phyloP scores from a whole-genome alignment of 2,797 vertebrate genomes.

The Rachycentron canadum region DNA sequence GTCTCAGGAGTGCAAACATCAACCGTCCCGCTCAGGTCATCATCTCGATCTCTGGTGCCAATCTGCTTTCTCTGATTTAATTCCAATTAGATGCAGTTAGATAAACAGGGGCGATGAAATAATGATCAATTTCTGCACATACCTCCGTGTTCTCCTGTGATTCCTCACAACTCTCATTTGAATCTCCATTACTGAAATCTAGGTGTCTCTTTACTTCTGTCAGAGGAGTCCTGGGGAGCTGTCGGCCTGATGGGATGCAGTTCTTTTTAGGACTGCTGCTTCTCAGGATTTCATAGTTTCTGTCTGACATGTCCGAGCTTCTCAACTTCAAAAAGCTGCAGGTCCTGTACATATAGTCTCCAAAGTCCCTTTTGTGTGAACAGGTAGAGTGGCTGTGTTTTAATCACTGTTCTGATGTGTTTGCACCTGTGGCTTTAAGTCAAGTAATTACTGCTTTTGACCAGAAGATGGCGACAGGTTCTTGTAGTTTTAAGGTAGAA shows the following conservation, averaged over 20 bases:
- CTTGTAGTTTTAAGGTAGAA: not conserved
- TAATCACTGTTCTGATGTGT: conserved; percentile 17
- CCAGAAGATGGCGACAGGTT: conserved; percentile 68
- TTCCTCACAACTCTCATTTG: not conserved
- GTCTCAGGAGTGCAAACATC: not conserved
- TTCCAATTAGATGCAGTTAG: too few species aligned
- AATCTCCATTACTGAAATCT: not conserved
- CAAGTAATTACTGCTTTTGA: not conserved
- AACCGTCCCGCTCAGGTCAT: not conserved
- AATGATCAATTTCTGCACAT: not conserved
- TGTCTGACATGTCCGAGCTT: conserved; percentile 31
- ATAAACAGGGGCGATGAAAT: not conserved
- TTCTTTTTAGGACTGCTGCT: not conserved
- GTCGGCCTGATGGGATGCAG: conserved; percentile 47
- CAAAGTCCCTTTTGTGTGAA: not conserved
- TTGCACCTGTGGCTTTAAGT: conserved; percentile 47
- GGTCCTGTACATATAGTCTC: not conserved
- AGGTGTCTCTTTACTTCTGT: not conserved
- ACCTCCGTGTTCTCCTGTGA: conserved; percentile 3
- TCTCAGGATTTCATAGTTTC: not conserved
- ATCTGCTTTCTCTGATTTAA: not conserved
- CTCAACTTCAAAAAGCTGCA: not conserved
- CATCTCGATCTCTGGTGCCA: not conserved
- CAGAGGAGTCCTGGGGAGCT: conserved; percentile 64
- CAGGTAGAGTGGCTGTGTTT: not conserved